Evolutionary conservation across 2,888 invertebrate genomes (phyloP).

Genomic region (Dryobotodes eremita): DNA sequence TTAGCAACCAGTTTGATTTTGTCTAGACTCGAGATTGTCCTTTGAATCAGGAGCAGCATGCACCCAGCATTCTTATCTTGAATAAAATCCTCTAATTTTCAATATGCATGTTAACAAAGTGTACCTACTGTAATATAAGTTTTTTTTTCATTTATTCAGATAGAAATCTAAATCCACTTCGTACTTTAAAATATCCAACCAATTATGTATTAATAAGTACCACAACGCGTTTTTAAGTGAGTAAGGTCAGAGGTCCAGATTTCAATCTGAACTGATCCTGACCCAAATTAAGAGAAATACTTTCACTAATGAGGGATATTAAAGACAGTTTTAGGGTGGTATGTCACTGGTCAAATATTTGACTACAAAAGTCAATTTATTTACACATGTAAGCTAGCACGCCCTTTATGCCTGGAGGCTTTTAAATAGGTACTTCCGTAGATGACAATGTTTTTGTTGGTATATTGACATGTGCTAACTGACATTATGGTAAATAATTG

Average conservation of each 20-base stretch:
- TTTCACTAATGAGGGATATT: conserved; percentile 7
- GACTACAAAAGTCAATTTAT: background rate
- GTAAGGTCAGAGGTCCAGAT: conserved; percentile 33
- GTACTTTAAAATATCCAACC: conserved; percentile 8
- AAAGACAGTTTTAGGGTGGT: background rate
- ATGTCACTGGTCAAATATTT: background rate
- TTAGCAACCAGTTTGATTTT: background rate
- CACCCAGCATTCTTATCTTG: background rate
- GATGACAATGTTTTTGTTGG: no score
- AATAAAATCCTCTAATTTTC: background rate
- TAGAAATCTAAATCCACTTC: conserved; percentile 1
- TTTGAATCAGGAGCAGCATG: background rate
- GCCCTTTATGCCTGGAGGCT: background rate
- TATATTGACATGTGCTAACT: background rate
- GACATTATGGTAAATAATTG: no score
- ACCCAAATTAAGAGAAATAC: conserved; percentile 31
- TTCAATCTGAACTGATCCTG: conserved; percentile 39
- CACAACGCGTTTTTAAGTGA: conserved; percentile 40
- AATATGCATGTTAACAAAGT: no score
- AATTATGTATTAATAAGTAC: conserved; percentile 20
- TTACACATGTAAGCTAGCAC: background rate
- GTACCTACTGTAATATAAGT: no score
- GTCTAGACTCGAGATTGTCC: background rate
- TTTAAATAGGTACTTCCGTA: background rate
- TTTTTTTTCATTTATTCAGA: no score